Evolutionary conservation across 2,797 vertebrate genomes (phyloP).

Genomic region (Eutrigla gurnardus): DNA sequence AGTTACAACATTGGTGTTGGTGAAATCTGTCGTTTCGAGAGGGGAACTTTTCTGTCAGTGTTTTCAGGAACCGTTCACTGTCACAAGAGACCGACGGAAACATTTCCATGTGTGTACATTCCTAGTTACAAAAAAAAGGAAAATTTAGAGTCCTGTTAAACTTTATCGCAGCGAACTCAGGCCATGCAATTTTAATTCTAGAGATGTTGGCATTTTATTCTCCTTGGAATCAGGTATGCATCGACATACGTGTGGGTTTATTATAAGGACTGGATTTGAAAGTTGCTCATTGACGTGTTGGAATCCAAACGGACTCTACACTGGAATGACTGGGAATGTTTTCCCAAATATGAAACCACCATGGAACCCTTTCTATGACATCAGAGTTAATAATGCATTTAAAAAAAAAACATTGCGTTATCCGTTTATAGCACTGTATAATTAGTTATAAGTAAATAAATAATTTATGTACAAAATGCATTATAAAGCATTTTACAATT

Average conservation of each 20-base stretch:
- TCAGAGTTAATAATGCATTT: too few species aligned
- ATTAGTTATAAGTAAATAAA: too few species aligned
- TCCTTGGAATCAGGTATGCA: neutral
- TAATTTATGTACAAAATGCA: too few species aligned
- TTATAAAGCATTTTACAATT: too few species aligned
- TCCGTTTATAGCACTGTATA: too few species aligned
- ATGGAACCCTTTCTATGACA: too few species aligned
- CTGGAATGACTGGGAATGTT: too few species aligned
- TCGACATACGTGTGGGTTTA: neutral
- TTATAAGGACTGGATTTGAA: neutral
- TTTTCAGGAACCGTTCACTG: conserved; percentile 6
- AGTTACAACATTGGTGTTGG: conserved; percentile 48
- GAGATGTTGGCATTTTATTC: neutral
- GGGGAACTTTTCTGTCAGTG: conserved; percentile 12
- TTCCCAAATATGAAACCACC: too few species aligned
- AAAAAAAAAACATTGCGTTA: too few species aligned
- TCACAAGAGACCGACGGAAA: conserved; percentile 2
- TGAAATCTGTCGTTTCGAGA: conserved; percentile 15
- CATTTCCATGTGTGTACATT: conserved; percentile 15
- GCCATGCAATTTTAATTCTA: conserved; percentile 14
- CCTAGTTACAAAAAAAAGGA: conserved; percentile 27
- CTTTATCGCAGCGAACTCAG: conserved; percentile 14
- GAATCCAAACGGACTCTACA: too few species aligned
- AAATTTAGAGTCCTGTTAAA: neutral
- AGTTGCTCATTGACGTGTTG: too few species aligned